Evolutionary conservation across 2,797 vertebrate species (phyloP).

Genomic region (Numenius phaeopus): DNA sequence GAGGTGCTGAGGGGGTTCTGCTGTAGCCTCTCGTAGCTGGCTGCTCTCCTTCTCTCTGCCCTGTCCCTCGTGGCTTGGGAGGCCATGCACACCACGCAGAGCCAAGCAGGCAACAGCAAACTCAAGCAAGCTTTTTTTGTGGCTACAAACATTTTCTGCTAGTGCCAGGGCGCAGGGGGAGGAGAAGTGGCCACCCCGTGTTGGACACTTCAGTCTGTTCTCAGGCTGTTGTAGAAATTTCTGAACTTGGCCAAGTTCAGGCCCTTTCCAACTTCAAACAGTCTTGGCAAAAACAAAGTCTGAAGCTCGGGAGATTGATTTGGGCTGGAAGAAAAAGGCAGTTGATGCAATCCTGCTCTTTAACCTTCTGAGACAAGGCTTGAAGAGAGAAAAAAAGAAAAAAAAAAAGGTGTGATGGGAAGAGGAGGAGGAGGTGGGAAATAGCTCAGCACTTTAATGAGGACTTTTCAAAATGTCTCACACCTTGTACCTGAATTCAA

Average conservation of each 20-base stretch:
- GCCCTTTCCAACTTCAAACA: background rate
- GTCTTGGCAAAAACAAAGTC: background rate
- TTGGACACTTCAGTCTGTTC: background rate
- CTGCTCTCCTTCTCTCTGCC: background rate
- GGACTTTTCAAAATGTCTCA: constrained; percentile 13
- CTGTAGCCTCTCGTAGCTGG: accelerated
- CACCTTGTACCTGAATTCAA: background rate
- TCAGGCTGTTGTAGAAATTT: background rate
- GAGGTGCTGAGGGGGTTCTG: background rate
- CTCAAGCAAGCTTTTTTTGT: background rate
- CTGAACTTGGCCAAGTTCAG: background rate
- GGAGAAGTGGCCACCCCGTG: accelerated
- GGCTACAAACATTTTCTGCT: background rate
- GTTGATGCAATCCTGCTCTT: constrained; percentile 16
- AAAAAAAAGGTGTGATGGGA: background rate
- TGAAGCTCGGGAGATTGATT: background rate
- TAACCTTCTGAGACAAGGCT: background rate
- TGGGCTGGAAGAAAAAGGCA: background rate
- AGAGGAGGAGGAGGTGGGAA: background rate
- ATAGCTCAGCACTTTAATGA: background rate
- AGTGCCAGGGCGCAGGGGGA: accelerated
- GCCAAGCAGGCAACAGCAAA: background rate
- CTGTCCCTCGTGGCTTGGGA: background rate
- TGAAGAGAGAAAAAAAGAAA: background rate
- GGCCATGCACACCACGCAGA: accelerated